Evolutionary conservation across 1,140 invertebrate species (phyloP), one percentile per base, ranked within the genome.

Genomic region (Heliconius congener): DNA sequence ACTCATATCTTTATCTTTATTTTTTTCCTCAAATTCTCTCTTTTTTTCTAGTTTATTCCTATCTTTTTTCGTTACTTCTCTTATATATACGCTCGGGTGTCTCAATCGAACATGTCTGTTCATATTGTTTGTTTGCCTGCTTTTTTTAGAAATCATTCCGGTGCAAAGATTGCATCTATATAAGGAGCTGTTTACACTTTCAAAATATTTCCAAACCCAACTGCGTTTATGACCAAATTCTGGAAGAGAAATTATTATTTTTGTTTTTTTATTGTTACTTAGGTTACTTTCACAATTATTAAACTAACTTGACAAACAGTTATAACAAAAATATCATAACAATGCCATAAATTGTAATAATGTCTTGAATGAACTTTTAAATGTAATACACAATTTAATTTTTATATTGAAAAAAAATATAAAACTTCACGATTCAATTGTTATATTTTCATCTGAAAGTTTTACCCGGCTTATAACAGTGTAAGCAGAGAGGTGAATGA

Each of bases 181-280:
- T 52, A 92, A 90, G 2, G 88, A 89, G 73, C 83, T 91, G 79
- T 88, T 92, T 11, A 94, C 18, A 50, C 86, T 88, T 46, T 89
- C 86, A 60, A 93, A 94, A 71, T 93, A 93, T 55, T 93, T 93
- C 92, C 92, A 94, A 1, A 94, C 89, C 91, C 91, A 94, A 72
- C 92, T 94, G n/a, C 91, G 85, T 85, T 88, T 93, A 73, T 90
- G 85, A 71, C 74, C 78, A 60, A 80, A 80, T 73, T 83, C 76
- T 83, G 71, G 57, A 81, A 82, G 9, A 66, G 1, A 78, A 66
- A 46, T 77, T 39, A 71, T 66, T 23, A 23, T 57, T 9, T 3
- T 13, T 46, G 13, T 46, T 13, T 46, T 42, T 42, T 42, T 42
- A 9, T 42, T 18, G 57, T 42, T 1, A 42, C 11, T 42, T 42